Evolutionary conservation across 2,113 vertebrate species (phyloP).

Genomic region (Zosterops japonicus): DNA sequence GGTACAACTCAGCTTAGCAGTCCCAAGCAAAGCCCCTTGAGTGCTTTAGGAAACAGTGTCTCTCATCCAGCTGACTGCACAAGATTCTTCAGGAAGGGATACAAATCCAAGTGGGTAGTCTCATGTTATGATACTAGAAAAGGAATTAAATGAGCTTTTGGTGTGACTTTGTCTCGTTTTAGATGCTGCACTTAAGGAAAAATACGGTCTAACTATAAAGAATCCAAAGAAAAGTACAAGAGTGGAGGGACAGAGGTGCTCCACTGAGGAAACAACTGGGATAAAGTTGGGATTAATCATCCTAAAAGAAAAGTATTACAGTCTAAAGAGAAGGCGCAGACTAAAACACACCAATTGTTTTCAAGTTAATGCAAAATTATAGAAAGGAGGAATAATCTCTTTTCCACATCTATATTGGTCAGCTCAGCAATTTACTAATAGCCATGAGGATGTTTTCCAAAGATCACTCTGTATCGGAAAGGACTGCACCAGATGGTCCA

Average conservation of each 20-base stretch:
- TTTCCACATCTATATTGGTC: not conserved
- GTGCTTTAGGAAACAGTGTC: fast-evolving
- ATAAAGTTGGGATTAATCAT: not conserved
- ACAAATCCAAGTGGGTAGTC: not conserved
- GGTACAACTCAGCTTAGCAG: not conserved
- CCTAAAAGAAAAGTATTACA: not conserved
- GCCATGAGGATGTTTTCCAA: not conserved
- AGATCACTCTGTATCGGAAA: not conserved
- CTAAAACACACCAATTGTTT: not conserved
- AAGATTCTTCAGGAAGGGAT: not conserved
- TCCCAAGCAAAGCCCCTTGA: not conserved
- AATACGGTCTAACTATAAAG: not conserved
- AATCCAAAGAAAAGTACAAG: not conserved
- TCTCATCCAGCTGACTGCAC: not conserved
- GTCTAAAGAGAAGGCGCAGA: not conserved
- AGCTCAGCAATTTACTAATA: not conserved
- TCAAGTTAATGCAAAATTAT: not conserved
- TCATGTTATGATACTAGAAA: not conserved
- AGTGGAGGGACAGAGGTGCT: not conserved
- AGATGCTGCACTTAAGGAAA: not conserved
- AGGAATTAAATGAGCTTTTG: not conserved
- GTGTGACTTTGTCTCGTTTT: not conserved
- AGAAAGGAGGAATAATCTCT: not conserved
- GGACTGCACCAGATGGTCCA: not conserved
- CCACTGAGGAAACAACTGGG: not conserved